These are phyloP conservation scores for Periplaneta americana DNA, from an alignment of 1,140 invertebrate species.

Conservation along the genomic window DNA sequence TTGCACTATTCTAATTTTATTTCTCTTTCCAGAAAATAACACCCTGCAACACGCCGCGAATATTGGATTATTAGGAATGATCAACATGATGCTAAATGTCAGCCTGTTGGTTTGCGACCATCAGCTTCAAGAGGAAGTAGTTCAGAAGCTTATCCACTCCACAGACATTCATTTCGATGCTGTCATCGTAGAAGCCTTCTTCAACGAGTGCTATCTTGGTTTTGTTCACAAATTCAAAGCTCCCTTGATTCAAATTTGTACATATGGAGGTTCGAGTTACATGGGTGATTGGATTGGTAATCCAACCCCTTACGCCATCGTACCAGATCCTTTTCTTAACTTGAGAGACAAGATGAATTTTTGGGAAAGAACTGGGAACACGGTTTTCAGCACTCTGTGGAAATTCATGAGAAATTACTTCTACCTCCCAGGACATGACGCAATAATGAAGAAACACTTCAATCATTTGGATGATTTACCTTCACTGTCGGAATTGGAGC, in stretches of 20 bases:
- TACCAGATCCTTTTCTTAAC: slow-evolving; percentile 31
- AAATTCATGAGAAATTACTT: neutral
- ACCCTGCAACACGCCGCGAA: neutral
- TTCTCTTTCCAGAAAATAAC: neutral
- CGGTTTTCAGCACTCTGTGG: neutral
- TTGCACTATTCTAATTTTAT: neutral
- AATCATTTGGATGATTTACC: slow-evolving; percentile 18
- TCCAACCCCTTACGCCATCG: slow-evolving; percentile 33
- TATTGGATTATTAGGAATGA: neutral
- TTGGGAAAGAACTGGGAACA: slow-evolving; percentile 6
- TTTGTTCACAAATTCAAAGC: slow-evolving; percentile 35
- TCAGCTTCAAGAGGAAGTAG: neutral
- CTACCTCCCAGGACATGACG: slow-evolving; percentile 2
- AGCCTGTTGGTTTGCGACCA: neutral
- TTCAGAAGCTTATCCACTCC: neutral
- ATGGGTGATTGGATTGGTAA: slow-evolving; percentile 36
- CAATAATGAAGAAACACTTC: slow-evolving; percentile 1
- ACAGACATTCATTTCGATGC: slow-evolving; percentile 35
- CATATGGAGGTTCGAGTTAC: slow-evolving; percentile 32
- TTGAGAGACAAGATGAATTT: slow-evolving; percentile 37
- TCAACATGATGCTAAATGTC: neutral
- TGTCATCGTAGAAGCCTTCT: slow-evolving; percentile 36
- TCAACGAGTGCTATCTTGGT: slow-evolving; percentile 35
- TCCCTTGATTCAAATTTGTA: slow-evolving; percentile 33
- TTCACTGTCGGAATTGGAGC: slow-evolving; percentile 26